These are phyloP conservation scores for Tenualosa thibaudeaui DNA, from an alignment of 2,797 vertebrate species.

Conservation along the genomic window DNA sequence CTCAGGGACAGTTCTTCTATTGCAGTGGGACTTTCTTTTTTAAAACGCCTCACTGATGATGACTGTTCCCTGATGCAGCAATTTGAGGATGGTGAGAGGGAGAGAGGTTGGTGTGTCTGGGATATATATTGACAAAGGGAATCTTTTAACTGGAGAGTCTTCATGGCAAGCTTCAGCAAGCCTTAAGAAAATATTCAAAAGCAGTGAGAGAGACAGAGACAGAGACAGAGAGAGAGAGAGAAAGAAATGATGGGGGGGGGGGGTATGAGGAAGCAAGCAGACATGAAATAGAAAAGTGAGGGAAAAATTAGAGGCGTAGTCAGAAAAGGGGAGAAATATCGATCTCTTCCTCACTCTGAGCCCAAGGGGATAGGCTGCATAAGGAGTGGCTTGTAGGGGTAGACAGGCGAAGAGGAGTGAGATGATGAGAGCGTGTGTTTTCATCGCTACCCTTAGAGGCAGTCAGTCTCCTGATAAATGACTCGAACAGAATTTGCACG, in stretches of 20 bases:
- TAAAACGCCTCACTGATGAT: neutral
- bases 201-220: neutral
- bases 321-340: neutral
- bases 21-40: neutral
- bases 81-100: neutral
- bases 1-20: neutral
- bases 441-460: neutral
- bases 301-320: neutral
- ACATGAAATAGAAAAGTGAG: constrained; percentile 14
- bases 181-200: constrained; percentile 6
- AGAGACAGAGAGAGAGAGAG: neutral
- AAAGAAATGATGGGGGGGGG: neutral
- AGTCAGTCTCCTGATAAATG: constrained; percentile 19
- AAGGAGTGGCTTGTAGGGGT: constrained; percentile 31
- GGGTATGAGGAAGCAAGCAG: neutral
- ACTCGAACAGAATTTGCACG: neutral
- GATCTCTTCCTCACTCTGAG: constrained; percentile 24
- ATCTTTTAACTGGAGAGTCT: neutral
- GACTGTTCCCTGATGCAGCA: neutral
- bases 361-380: neutral
- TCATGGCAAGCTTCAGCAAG: neutral
- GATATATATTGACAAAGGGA: neutral
- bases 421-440: neutral
- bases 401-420: constrained; percentile 5
- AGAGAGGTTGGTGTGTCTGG: neutral